phyloP scores from a whole-genome alignment of 2,797 vertebrate species.

The Danio aesculapii region DNA sequence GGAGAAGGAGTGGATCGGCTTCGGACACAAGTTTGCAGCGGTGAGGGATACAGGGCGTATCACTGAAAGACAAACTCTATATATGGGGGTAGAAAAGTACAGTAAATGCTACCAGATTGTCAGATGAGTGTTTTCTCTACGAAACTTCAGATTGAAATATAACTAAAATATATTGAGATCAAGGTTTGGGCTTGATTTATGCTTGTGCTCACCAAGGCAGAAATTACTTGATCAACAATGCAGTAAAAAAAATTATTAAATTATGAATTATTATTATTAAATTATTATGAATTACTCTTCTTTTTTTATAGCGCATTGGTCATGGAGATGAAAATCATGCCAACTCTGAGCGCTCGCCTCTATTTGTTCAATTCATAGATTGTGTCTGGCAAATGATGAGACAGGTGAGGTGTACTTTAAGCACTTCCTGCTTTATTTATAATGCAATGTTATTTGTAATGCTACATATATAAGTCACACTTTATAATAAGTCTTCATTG shows the following conservation, averaged over 20 bases:
- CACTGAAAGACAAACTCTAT: not conserved
- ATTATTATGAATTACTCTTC: not conserved
- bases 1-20: slow-evolving; percentile 96
- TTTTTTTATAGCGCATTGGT: slow-evolving; percentile 82
- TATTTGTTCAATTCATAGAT: slow-evolving; percentile 97
- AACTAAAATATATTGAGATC: no score
- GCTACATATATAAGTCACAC: not conserved
- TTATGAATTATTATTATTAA: not conserved
- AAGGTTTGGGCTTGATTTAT: no score
- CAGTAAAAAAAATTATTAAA: not conserved
- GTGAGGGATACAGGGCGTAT: slow-evolving; percentile 73
- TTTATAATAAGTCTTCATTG: no score
- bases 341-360: slow-evolving; percentile 93
- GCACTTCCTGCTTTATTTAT: not conserved
- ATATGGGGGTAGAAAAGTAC: not conserved
- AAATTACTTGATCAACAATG: not conserved
- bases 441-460: not conserved
- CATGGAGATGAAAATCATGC: slow-evolving; percentile 93
- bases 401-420: slow-evolving; percentile 78
- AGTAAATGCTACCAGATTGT: not conserved
- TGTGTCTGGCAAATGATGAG: slow-evolving; percentile 98
- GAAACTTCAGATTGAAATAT: no score
- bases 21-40: slow-evolving; percentile 92
- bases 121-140: no score
- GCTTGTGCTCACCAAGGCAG: not conserved